phyloP scores from a whole-genome alignment of 2,888 invertebrate genomes.

The Diloba caeruleocephala region DNA sequence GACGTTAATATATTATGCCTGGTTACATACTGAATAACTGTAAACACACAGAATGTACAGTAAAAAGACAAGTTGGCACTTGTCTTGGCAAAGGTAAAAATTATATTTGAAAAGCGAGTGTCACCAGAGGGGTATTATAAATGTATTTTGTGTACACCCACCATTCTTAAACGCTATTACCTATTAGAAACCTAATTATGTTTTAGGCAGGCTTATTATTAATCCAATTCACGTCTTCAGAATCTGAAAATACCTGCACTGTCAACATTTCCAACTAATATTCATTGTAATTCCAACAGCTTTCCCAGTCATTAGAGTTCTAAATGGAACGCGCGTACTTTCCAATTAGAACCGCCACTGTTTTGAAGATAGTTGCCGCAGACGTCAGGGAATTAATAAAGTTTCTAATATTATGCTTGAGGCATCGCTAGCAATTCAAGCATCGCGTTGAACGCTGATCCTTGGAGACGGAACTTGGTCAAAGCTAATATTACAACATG shows the following conservation, averaged over 20 bases:
- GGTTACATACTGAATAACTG: too few relatives aligned
- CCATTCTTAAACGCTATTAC: too few relatives aligned
- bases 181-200: too few relatives aligned
- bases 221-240: neutral
- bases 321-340: slow-evolving; percentile 18
- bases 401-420: slow-evolving; percentile 46
- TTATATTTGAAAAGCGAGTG: too few relatives aligned
- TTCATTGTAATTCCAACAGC: neutral
- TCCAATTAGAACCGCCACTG: slow-evolving; percentile 27
- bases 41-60: too few relatives aligned
- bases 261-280: slow-evolving; percentile 4
- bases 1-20: too few relatives aligned
- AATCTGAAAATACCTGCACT: neutral
- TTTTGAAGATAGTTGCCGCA: slow-evolving; percentile 33
- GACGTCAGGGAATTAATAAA: slow-evolving; percentile 49
- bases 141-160: too few relatives aligned
- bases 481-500: slow-evolving; percentile 45
- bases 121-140: too few relatives aligned
- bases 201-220: neutral
- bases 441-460: slow-evolving; percentile 46
- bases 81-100: too few relatives aligned
- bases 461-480: slow-evolving; percentile 51
- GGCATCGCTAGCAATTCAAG: slow-evolving; percentile 45
- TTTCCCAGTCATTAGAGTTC: slow-evolving; percentile 4
- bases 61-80: too few relatives aligned